Conservation (phyloP, 2,113 vertebrate species). For the Hiodon tergisus region DNA sequence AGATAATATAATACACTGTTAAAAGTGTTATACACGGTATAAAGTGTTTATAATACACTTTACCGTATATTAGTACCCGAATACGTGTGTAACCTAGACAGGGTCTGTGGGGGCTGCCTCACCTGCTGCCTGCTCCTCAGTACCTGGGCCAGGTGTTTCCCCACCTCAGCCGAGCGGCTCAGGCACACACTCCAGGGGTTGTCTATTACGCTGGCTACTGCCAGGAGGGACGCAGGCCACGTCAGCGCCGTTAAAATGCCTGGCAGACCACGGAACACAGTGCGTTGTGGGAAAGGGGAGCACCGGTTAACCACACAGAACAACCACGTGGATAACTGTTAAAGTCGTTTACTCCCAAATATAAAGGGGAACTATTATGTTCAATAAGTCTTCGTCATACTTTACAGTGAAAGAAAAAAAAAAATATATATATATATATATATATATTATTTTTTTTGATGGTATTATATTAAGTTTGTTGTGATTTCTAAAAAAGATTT, state of each 20-base stretch:
- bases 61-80: too few species aligned
- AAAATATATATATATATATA: too few species aligned
- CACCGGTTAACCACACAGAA: background rate
- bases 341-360: too few species aligned
- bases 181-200: slow-evolving; percentile 96
- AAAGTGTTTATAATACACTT: too few species aligned
- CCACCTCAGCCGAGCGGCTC: slow-evolving; percentile 85
- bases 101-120: slow-evolving; percentile 1
- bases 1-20: too few species aligned
- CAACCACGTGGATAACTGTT: background rate
- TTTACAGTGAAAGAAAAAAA: too few species aligned
- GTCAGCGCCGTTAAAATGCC: slow-evolving; percentile 86
- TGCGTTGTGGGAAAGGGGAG: slow-evolving; percentile 6
- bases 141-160: slow-evolving; percentile 88
- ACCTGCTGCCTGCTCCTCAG: slow-evolving; percentile 87
- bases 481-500: too few species aligned
- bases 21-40: too few species aligned
- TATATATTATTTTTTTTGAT: too few species aligned
- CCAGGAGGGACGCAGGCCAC: slow-evolving; percentile 83
- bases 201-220: slow-evolving; percentile 84
- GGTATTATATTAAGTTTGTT: too few species aligned
- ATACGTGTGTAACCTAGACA: background rate
- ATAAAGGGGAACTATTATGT: too few species aligned
- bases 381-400: too few species aligned
- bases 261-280: slow-evolving; percentile 39